Percentiles rank a stretch among this genome's conserved stretches.
Conservation (phyloP, 2,797 vertebrate genomes). For the Cossypha caffra region DNA sequence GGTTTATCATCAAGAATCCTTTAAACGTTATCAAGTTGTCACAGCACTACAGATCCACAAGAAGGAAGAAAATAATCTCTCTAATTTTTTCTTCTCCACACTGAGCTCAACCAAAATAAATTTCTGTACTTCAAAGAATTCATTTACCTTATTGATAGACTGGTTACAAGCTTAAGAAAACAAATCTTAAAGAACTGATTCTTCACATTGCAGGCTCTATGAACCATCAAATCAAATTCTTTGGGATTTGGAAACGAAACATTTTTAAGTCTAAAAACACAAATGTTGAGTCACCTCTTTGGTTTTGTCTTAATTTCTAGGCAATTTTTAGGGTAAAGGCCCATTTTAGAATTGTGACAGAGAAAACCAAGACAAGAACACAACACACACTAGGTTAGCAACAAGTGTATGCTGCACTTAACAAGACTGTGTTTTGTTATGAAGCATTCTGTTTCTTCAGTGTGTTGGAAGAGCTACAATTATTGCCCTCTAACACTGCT, state of each 20-base stretch:
- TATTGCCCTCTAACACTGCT: neutral
- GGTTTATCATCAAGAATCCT: neutral
- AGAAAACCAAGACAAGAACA: neutral
- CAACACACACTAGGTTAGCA: neutral
- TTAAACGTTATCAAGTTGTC: neutral
- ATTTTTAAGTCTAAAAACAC: neutral
- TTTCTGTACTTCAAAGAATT: neutral
- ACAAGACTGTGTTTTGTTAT: neutral
- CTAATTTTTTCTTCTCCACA: neutral
- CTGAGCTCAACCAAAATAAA: neutral
- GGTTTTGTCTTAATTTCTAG: neutral
- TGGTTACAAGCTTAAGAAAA: neutral
- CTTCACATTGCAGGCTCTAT: neutral
- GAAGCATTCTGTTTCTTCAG: neutral
- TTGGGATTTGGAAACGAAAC: neutral
- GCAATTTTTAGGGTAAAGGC: neutral
- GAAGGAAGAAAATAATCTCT: neutral
- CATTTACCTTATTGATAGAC: neutral
- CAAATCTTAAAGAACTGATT: neutral
- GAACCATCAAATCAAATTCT: neutral
- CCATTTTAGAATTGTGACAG: neutral
- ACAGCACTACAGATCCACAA: neutral
- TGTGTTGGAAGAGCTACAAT: neutral
- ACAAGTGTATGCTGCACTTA: neutral
- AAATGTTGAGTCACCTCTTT: accelerated